These are phyloP conservation scores for Cylindroiulus punctatus DNA, from an alignment of 2,888 invertebrate genomes.

Conservation along the genomic window DNA sequence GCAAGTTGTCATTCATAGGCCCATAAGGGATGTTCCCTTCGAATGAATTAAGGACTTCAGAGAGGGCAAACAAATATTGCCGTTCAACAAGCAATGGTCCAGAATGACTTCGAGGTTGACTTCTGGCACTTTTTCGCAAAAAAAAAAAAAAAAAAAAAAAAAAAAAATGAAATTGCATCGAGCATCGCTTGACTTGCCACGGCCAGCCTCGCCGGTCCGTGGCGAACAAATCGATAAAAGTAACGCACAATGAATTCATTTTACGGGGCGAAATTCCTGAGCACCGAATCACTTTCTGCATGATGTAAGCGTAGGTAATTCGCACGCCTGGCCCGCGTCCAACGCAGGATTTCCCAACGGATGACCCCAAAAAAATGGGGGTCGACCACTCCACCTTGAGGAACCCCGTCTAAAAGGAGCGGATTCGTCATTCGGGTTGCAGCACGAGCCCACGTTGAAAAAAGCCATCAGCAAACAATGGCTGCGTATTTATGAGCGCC, in stretches of 20 bases:
- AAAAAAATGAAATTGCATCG: neutral
- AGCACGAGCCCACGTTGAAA: neutral
- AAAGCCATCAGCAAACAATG: constrained; percentile 19
- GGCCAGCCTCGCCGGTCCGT: neutral
- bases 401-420: neutral
- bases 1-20: no score
- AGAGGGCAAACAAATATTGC: no score
- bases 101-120: no score
- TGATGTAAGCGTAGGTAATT: neutral
- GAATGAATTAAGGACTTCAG: no score
- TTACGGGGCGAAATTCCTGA: neutral
- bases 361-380: constrained; percentile 30
- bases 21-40: no score
- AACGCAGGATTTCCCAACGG: constrained; percentile 32
- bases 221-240: constrained; percentile 32
- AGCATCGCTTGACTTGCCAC: neutral
- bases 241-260: constrained; percentile 10
- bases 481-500: neutral
- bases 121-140: neutral
- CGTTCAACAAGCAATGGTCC: no score
- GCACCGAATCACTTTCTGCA: neutral
- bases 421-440: constrained; percentile 15
- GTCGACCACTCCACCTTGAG: constrained; percentile 32
- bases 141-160: neutral
- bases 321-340: neutral